These are phyloP conservation scores for Thryonomys swinderianus DNA, from an alignment of 2,113 vertebrate genomes.

Conservation along the genomic window DNA sequence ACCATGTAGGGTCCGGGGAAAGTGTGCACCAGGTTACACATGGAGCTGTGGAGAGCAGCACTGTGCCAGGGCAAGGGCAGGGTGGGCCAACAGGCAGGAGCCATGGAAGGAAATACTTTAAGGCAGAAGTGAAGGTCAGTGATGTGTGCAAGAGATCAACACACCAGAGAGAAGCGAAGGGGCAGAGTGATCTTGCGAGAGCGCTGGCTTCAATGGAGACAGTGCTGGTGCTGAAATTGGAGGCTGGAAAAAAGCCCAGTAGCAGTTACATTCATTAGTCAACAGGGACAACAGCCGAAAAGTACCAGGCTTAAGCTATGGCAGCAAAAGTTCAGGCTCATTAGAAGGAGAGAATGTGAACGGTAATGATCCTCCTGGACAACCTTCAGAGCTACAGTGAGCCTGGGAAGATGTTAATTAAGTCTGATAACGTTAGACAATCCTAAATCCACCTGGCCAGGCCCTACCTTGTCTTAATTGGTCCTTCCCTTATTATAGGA, in stretches of 20 bases:
- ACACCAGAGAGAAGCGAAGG: neutral
- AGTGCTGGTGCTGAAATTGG: neutral
- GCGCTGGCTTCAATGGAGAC: neutral
- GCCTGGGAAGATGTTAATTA: conserved; percentile 57
- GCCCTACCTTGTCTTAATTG: neutral
- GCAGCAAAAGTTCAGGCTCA: conserved; percentile 64
- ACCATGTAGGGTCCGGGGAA: fast-evolving
- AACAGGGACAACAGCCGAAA: neutral
- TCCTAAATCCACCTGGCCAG: neutral
- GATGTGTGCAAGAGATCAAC: neutral
- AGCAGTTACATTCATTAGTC: conserved; percentile 50
- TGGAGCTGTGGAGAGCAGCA: neutral
- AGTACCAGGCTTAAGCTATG: neutral
- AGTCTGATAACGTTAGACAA: conserved; percentile 26
- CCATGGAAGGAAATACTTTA: neutral
- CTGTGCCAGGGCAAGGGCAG: neutral
- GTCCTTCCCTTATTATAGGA: conserved; percentile 39
- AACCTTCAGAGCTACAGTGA: neutral
- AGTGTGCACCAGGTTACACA: neutral
- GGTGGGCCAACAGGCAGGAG: neutral
- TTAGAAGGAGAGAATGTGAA: conserved; percentile 42
- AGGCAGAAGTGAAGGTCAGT: fast-evolving
- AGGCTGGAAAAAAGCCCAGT: conserved; percentile 45
- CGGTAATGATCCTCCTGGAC: conserved; percentile 32
- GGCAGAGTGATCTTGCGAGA: neutral